Base-by-base conservation (phyloP, 2,113 vertebrate species). In the Bucco capensis region DNA sequence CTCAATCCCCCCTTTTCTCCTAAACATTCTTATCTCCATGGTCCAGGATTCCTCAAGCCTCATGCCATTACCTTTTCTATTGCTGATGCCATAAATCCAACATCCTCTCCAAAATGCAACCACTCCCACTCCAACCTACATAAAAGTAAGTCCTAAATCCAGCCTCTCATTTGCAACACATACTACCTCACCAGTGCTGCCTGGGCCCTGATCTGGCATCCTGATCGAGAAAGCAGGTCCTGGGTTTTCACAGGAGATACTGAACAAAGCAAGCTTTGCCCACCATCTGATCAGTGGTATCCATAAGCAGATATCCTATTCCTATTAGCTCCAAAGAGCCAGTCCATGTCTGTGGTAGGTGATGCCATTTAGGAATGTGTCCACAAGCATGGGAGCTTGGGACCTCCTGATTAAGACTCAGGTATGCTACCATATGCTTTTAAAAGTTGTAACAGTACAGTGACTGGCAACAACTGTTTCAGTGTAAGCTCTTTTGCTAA, bases 271-370 rank as follows among this genome's bases (percentile, higher is more conserved):
- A 21, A 61, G 37, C 31, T 78, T 56, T 4, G 1, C 30, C 14
- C 30, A 37, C 25, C 33, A 46, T 2, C 1, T 2, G 10, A 21
- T 27, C 40, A 23, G 5, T 5, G 22, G 28, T 10, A 49, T 22
- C 54, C 19, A 24, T 0, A 33, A 0, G 1, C 30, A 51, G 23
- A 58, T 5, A 47, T 1, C 58, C 42, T 19, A 12, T 23, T 65
- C 25, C 65, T 3, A 4, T 8, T 54, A n/a, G 18, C n/a, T 42
- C n/a, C 11, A 10, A 1, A 9, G 54, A 80, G 37, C 35, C 23
- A 37, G 19, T 5, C 42, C 58, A 33, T 6, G 5, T 3, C 67
- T 5, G 0, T 4, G 5, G 23, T 1, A 72, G 10, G 2, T 13
- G 31, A 49, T 31, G 44, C 4, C 31, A 49, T 19, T 2, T 46